Base-by-base conservation (phyloP, 2,888 invertebrate species). In the Anodontia alba region DNA sequence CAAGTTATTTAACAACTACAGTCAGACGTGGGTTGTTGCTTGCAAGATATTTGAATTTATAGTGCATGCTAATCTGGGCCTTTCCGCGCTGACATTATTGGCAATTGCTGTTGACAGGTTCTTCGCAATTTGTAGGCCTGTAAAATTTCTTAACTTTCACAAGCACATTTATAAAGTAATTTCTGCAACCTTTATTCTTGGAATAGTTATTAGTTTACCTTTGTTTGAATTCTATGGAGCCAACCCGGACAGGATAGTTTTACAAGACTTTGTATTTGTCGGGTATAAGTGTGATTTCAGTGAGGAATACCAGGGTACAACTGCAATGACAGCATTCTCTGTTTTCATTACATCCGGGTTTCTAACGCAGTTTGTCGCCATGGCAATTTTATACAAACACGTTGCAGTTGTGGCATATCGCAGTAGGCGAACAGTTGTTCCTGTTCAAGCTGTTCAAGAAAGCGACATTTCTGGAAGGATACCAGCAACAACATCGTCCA, bases 11-110 rank as follows among this genome's bases (percentile, higher is more conserved):
- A 76, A 86, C 71, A 79, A 73, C 36, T 83, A 77, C 66, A 76
- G 79, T 29, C 88, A 89, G 72, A 80, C 79, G 0, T 86, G 85
- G 84, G 70, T 38, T 0, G 43, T 51, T 0, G 62, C 67, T 20
- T 89, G 89, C 57, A 89, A 89, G 72, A 29, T 86, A 12, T 88
- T 86, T 57, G 88, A 89, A 71, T 89, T 86, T 73, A 72, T 87
- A 0, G 76, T 86, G 10, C 87, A 88, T 72, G 51, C 80, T 2
- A 87, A 70, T 29, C 42, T 88, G 23, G 43, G 76, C 0, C 26
- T 83, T 20, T 88, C 88, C 1, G 78, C 77, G 0, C 23, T 81
- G 5, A 73, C 84, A 1, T 31, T 89, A 1, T 8, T 88, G 10
- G 78, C 72, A 12, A 80, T 89, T 33, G 86, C 89, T 0, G 70